Conservation (phyloP, 2,797 vertebrate genomes). For the Brachymystax lenok region DNA sequence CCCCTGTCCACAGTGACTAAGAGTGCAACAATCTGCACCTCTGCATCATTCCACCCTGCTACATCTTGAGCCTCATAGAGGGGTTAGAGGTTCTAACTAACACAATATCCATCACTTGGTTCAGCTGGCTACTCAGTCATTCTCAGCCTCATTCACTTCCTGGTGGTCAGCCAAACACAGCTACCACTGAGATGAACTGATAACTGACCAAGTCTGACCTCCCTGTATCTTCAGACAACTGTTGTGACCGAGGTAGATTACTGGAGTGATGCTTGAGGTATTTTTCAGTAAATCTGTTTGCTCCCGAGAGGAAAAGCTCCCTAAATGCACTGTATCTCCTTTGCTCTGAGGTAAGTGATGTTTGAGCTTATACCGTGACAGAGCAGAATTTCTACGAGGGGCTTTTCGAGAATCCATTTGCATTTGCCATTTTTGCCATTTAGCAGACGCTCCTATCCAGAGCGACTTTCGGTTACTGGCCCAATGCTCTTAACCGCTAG, state of each 20-base stretch:
- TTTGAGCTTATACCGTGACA: background rate
- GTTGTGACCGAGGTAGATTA: too few species aligned
- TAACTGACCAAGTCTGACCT: background rate
- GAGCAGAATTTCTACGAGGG: background rate
- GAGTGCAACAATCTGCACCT: background rate
- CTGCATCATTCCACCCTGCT: background rate
- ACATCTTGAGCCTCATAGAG: background rate
- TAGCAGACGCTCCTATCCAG: too few species aligned
- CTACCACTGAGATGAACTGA: background rate
- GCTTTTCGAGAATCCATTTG: background rate
- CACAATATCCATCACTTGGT: background rate
- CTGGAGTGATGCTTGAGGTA: too few species aligned
- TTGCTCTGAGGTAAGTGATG: slow-evolving; percentile 1
- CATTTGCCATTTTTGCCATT: too few species aligned
- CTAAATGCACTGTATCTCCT: background rate
- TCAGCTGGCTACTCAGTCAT: background rate
- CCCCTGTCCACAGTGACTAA: background rate
- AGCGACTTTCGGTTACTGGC: too few species aligned
- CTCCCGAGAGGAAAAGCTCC: background rate
- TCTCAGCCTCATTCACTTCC: background rate
- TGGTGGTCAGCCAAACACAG: background rate
- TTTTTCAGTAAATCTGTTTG: background rate
- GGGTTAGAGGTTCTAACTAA: background rate
- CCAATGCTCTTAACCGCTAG: too few species aligned
- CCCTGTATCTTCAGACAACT: background rate